Percentiles rank a stretch among this genome's conserved stretches.
Evolutionary conservation across 2,113 vertebrate species (phyloP).

Genomic region (Mionectes macconnelli): DNA sequence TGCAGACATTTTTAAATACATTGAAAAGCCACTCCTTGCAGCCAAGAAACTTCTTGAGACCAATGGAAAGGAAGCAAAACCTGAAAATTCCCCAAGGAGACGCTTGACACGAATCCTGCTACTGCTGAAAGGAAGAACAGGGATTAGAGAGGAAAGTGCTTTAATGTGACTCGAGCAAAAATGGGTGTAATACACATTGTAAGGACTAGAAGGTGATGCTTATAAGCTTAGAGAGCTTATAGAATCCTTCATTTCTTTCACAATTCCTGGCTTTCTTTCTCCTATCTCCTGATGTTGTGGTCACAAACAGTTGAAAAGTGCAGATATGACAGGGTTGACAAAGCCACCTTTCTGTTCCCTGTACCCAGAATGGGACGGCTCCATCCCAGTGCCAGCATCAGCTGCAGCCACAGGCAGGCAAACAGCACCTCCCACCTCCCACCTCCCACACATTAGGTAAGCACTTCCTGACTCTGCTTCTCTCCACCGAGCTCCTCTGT

Average conservation of each 20-base stretch:
- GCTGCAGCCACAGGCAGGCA: no score
- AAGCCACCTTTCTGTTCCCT: neutral
- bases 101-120: neutral
- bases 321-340: neutral
- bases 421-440: neutral
- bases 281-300: rapidly evolving
- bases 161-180: neutral
- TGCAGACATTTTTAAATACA: neutral
- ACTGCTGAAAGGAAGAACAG: neutral
- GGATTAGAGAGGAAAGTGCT: neutral
- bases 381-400: neutral
- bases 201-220: neutral
- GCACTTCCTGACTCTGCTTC: neutral
- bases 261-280: neutral
- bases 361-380: neutral
- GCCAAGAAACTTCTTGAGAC: neutral
- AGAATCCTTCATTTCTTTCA: neutral
- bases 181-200: neutral
- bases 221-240: neutral
- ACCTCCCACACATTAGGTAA: no score
- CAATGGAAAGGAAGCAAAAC: neutral
- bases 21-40: neutral
- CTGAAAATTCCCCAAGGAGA: neutral
- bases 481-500: neutral
- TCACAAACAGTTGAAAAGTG: neutral